Evolutionary conservation across 2,113 vertebrate species (phyloP), one percentile per base, ranked within the genome.

Genomic region (Kobus ellipsiprymnus): DNA sequence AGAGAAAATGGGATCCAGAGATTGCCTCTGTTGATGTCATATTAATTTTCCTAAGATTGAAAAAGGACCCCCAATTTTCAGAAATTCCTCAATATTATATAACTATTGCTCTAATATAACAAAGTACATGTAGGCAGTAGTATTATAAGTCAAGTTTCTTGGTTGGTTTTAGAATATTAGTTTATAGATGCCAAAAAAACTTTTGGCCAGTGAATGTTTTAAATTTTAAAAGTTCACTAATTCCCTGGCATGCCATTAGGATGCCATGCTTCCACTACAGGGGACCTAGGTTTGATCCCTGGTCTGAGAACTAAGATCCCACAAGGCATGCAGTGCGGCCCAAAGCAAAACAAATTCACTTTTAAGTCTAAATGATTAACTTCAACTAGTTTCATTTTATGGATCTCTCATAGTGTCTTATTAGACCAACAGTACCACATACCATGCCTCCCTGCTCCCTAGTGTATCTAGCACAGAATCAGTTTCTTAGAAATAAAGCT

Each of bases 71-170:
- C 13, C 25, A 78, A 33, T 46, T 96, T 94, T 92, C 11, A 88
- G 86, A 94, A 94, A 88, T 84, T 95, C 40, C 27, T 94, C 62
- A 90, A 40, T 77, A 90, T 2, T 60, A 44, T 15, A 12, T 74
- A 90, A 87, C 21, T 80, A 74, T 55, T 87, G 21, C 62, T 90
- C 67, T 82, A 92, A 92, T 71, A 96, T 44, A 92, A 77, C 23
- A 84, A 97, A 67, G 16, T 50, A 87, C 36, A 71, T 50, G 30
- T 55, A 74, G 19, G 55, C 29, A 92, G 55, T 83, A 82, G 50
- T 67, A 78, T 5, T 87, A 93, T 40, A 96, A 94, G 55, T 90
- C 36, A 94, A 88, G 55, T 15, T 57, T 96, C 96, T 95, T 77
- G n/a, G 25, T 85, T 95, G 44, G 5, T 78, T 96, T 96, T 82